Base-by-base conservation (phyloP, 2,888 invertebrate species). In the Griposia aprilina region DNA sequence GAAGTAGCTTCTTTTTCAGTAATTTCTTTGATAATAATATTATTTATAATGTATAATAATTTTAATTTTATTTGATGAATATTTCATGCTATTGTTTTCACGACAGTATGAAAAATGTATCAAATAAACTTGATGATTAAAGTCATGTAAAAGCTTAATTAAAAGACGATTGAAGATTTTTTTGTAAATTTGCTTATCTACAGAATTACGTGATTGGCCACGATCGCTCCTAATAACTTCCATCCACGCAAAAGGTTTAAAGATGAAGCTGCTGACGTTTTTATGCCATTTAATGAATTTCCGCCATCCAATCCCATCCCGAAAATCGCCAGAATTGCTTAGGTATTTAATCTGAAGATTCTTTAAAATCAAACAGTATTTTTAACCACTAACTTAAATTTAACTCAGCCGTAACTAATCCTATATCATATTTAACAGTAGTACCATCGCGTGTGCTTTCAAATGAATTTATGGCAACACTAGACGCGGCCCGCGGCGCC, bases 381-480 rank as follows among this genome's bases (percentile, higher is more conserved):
- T 20, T 13, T 3, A n/a, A 60, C 63, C 20, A 59, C 20, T 52
- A 68, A 71, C 26, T 41, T 23, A 20, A 15, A 50, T 60, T 50
- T 45, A 77, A 62, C 50, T 63, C 8, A 10, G 26, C 15, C 23
- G 30, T 59, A 36, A 2, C 30, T 36, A 75, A 74, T 59, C 0
- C 45, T 83, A 62, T 66, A 75, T 67, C 69, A 75, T 83, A 36
- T n/a, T n/a, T 36, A 83, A 62, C 75, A 75, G 77, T 67, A 50
- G 23, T 26, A 36, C 0, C 59, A 78, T 83, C 59, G 84, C 82
- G 82, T 82, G 85, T 76, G 70, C 81, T 36, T 52, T 57, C 69
- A 70, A 82, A 85, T 82, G 57, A 80, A 80, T 85, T 85, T 85
- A 85, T 80, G 63, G 66, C 84, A 75, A 77, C 66, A 76, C 84